Conservation (phyloP, 2,797 vertebrate species). For the Dryobates pubescens region DNA sequence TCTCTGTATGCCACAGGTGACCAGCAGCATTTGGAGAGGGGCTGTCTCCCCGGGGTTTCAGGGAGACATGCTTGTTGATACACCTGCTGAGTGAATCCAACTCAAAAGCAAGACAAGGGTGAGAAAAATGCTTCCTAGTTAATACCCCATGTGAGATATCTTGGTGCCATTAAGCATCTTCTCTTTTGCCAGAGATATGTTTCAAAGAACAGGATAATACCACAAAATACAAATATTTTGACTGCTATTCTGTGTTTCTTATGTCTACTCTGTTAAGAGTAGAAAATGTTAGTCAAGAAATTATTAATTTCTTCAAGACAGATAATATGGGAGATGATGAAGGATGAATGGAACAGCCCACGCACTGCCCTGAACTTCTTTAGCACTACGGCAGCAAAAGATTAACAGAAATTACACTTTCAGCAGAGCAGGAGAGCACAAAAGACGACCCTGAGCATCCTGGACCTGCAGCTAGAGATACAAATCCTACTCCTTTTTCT, state of each 20-base stretch:
- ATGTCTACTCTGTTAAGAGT: constrained; percentile 45
- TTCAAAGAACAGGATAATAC: constrained; percentile 67
- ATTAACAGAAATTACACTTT: constrained; percentile 1
- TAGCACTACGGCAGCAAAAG: not conserved
- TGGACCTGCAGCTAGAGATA: not conserved
- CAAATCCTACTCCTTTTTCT: not conserved
- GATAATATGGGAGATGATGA: constrained; percentile 41
- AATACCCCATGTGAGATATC: constrained; percentile 55
- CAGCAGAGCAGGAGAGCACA: not conserved
- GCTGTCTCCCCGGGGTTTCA: not conserved
- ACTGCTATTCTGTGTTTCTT: constrained; percentile 64
- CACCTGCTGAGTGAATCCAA: not conserved
- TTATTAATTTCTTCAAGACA: constrained; percentile 57
- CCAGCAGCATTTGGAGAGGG: not conserved
- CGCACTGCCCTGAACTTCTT: not conserved
- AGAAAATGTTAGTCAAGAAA: constrained; percentile 62
- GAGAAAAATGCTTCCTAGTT: not conserved
- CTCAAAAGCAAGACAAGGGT: not conserved
- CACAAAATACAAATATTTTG: constrained; percentile 74
- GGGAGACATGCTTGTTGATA: not conserved
- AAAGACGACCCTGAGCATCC: not conserved
- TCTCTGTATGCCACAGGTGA: not conserved
- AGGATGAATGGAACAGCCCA: constrained; percentile 38
- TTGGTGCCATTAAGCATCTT: constrained; percentile 58
- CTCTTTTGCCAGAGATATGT: constrained; percentile 58